Evolutionary conservation across 92 coral and sea anemone species (phyloP), one percentile per base, ranked within the genome.

Genomic region (Desmophyllum pertusum): DNA sequence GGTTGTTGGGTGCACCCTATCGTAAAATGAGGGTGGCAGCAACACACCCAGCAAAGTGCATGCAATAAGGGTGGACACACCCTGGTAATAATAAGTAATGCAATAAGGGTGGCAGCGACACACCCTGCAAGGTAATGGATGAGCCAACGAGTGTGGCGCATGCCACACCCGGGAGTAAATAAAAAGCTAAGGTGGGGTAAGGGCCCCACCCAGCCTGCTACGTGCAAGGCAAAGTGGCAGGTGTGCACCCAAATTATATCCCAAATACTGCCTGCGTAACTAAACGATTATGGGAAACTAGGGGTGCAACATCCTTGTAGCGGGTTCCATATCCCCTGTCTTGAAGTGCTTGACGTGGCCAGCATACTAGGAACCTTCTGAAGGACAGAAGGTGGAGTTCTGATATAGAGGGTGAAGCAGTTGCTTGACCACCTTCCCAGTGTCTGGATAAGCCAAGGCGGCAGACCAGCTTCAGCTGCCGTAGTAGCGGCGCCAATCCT

Each of bases 381-480:
- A n/a, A n/a, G n/a, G n/a, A n/a, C n/a, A n/a, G n/a, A n/a, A n/a
- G n/a, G n/a, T n/a, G 68, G 81, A 52, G 81, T 76, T 52, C 67
- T 23, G 15, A 53, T 76, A 59, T 76, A 76, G 67, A 59, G 65
- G 17, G 31, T 76, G 81, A 25, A 76, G 69, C 81, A 76, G 67
- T 76, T 53, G 67, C 81, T 50, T 48, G 65, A 50, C 81, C 81
- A 76, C 30, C 81, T 27, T 35, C 69, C 81, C 33, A 76, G 81
- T 15, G 81, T 76, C 52, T 76, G 81, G 45, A 76, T 50, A n/a
- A n/a, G n/a, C n/a, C n/a, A n/a, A n/a, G n/a, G n/a, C n/a, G n/a
- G n/a, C n/a, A n/a, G n/a, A n/a, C n/a, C n/a, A n/a, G n/a, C n/a
- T n/a, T n/a, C n/a, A n/a, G n/a, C n/a, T n/a, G n/a, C n/a, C n/a